A percentile compares a stretch with the other conserved stretches of the same genome.
Conservation (phyloP, 1,140 invertebrate species). For the Pollicipes pollicipes region DNA sequence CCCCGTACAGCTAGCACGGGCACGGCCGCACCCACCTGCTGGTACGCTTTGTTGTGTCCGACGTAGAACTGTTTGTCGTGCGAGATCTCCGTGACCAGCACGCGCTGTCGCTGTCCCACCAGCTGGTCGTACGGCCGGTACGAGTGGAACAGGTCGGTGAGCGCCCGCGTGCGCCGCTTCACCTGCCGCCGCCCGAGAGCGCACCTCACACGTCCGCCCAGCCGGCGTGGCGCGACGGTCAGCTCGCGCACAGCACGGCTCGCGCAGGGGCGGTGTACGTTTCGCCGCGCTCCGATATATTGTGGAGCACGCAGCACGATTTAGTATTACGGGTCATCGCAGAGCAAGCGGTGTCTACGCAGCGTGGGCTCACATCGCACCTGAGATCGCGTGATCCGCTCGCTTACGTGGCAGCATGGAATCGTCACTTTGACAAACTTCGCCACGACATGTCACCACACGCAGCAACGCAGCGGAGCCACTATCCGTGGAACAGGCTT, state of each 20-base stretch:
- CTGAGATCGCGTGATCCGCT: too few relatives aligned
- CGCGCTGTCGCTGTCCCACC: slow-evolving; percentile 53
- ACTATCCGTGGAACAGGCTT: too few relatives aligned
- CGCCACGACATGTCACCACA: too few relatives aligned
- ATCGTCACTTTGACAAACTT: too few relatives aligned
- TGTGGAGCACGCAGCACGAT: slow-evolving; percentile 6
- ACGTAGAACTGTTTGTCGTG: slow-evolving; percentile 81
- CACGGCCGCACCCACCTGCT: slow-evolving; percentile 45
- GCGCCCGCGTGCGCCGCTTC: slow-evolving; percentile 66
- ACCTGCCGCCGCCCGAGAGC: too few relatives aligned
- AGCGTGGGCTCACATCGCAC: too few relatives aligned
- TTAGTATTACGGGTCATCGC: slow-evolving; percentile 1
- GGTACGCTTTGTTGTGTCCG: slow-evolving; percentile 88
- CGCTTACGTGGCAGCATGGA: too few relatives aligned
- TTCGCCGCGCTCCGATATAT: not conserved
- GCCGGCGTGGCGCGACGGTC: not conserved
- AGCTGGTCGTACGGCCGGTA: slow-evolving; percentile 69
- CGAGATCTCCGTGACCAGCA: slow-evolving; percentile 83
- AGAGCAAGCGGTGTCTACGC: too few relatives aligned
- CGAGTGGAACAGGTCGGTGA: slow-evolving; percentile 80
- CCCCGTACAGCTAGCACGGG: slow-evolving; percentile 7
- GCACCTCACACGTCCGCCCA: slow-evolving; percentile 13
- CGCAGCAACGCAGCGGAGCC: too few relatives aligned
- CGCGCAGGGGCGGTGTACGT: too few relatives aligned
- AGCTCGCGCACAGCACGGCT: too few relatives aligned